Evolutionary conservation across 1,140 invertebrate species (phyloP).

Genomic region (Drosophila sp.): DNA sequence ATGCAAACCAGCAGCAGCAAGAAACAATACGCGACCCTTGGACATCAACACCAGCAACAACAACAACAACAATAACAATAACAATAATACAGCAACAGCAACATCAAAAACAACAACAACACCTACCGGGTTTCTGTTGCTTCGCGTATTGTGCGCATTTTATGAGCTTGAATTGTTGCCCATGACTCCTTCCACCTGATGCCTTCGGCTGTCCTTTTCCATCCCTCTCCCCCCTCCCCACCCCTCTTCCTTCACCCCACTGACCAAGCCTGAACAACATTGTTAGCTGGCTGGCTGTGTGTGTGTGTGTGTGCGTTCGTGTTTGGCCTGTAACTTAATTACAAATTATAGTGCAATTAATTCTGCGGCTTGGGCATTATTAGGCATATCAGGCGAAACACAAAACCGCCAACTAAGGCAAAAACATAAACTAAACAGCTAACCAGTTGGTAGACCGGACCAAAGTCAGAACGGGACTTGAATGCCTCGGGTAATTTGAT

Average conservation of each 20-base stretch:
- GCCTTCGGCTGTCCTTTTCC: not conserved
- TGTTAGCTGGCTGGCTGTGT: not conserved
- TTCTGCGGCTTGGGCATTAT: constrained; percentile 74
- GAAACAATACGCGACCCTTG: not conserved
- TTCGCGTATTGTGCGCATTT: constrained; percentile 43
- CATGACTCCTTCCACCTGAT: not conserved
- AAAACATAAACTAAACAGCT: constrained; percentile 20
- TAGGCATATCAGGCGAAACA: constrained; percentile 67
- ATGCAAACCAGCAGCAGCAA: constrained; percentile 22
- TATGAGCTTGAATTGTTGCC: constrained; percentile 55
- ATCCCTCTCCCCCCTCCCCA: not conserved
- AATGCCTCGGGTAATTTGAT: constrained; percentile 55
- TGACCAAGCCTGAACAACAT: no score
- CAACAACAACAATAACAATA: no score
- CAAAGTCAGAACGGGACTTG: not conserved
- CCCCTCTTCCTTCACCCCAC: not conserved
- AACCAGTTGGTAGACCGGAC: not conserved
- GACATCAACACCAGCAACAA: no score
- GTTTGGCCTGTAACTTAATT: constrained; percentile 78
- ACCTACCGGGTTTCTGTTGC: constrained; percentile 3
- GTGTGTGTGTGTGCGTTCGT: constrained; percentile 59
- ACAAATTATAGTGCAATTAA: constrained; percentile 84
- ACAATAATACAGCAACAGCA: not conserved
- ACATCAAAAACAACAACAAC: not conserved
- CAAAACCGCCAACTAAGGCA: constrained; percentile 50